Evolutionary conservation across 2,888 invertebrate species (phyloP).

Genomic region (Drosophila macrospina): DNA sequence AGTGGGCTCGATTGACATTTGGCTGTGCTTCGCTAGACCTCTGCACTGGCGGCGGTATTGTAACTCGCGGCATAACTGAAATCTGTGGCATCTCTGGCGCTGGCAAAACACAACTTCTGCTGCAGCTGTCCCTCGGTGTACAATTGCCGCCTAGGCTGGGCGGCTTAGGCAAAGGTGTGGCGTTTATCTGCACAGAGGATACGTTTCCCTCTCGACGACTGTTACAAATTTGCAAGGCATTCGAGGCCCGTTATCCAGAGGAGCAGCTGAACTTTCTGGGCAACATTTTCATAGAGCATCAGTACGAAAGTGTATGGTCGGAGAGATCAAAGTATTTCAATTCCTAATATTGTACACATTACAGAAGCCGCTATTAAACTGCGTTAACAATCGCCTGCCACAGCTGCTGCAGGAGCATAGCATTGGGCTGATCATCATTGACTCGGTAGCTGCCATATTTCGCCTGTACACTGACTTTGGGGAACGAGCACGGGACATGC

Average conservation of each 20-base stretch:
- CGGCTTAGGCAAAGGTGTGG: slow-evolving; percentile 87
- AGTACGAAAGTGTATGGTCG: slow-evolving; percentile 86
- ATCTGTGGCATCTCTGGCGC: slow-evolving; percentile 90
- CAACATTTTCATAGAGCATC: slow-evolving; percentile 89
- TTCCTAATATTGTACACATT: not conserved
- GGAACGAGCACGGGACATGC: slow-evolving; percentile 87
- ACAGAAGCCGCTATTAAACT: slow-evolving; percentile 87
- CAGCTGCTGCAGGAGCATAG: slow-evolving; percentile 86
- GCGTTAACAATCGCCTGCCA: slow-evolving; percentile 87
- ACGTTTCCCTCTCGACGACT: slow-evolving; percentile 90
- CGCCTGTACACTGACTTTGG: slow-evolving; percentile 86
- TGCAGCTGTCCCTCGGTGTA: slow-evolving; percentile 89
- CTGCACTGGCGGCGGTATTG: slow-evolving; percentile 88
- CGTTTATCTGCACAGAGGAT: slow-evolving; percentile 91
- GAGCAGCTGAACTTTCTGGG: slow-evolving; percentile 86
- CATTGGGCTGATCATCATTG: slow-evolving; percentile 89
- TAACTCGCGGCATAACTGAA: slow-evolving; percentile 89
- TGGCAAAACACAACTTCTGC: slow-evolving; percentile 91
- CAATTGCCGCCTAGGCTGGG: slow-evolving; percentile 87
- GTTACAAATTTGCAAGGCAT: slow-evolving; percentile 86
- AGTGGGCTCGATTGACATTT: slow-evolving; percentile 82
- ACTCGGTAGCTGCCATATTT: slow-evolving; percentile 91
- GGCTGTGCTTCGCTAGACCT: slow-evolving; percentile 88
- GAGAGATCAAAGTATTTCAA: not conserved
- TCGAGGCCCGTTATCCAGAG: slow-evolving; percentile 81